A percentile compares a stretch with the other conserved stretches of the same genome.
phyloP scores from a whole-genome alignment of 2,888 invertebrate genomes.

The Tetheella fluctuosa region DNA sequence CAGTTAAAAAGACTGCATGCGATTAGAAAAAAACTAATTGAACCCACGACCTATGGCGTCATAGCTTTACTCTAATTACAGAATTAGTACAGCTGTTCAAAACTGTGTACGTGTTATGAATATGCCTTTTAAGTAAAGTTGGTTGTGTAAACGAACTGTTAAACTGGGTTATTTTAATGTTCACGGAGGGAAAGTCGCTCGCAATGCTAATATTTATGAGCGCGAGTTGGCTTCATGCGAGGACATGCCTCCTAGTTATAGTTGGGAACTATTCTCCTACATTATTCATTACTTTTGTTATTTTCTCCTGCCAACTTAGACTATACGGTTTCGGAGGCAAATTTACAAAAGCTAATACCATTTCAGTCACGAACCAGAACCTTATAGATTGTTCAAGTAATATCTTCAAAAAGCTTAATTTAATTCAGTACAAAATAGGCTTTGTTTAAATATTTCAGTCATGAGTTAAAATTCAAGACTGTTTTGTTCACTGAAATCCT shows the following conservation, averaged over 20 bases:
- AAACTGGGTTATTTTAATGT: background rate
- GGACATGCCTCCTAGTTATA: background rate
- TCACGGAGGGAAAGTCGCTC: background rate
- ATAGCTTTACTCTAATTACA: too few relatives aligned
- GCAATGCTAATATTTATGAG: background rate
- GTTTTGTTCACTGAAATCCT: too few relatives aligned
- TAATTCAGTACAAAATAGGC: too few relatives aligned
- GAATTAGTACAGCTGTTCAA: background rate
- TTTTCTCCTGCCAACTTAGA: conserved; percentile 5
- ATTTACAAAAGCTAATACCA: too few relatives aligned
- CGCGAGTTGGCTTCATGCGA: background rate
- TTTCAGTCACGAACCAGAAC: too few relatives aligned
- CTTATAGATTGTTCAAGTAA: too few relatives aligned
- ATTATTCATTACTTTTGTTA: conserved; percentile 7
- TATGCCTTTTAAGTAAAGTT: background rate
- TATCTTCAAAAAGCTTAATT: too few relatives aligned
- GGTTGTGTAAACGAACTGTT: background rate
- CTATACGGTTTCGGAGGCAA: background rate
- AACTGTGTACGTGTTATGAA: background rate
- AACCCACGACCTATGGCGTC: too few relatives aligned
- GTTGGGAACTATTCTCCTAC: background rate
- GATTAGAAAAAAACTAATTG: too few relatives aligned
- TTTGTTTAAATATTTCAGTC: too few relatives aligned
- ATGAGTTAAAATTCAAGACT: too few relatives aligned
- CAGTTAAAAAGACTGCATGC: too few relatives aligned